Evolutionary conservation across 1,140 invertebrate species (phyloP), one percentile per base, ranked within the genome.

Genomic region (Listronotus oregonensis): DNA sequence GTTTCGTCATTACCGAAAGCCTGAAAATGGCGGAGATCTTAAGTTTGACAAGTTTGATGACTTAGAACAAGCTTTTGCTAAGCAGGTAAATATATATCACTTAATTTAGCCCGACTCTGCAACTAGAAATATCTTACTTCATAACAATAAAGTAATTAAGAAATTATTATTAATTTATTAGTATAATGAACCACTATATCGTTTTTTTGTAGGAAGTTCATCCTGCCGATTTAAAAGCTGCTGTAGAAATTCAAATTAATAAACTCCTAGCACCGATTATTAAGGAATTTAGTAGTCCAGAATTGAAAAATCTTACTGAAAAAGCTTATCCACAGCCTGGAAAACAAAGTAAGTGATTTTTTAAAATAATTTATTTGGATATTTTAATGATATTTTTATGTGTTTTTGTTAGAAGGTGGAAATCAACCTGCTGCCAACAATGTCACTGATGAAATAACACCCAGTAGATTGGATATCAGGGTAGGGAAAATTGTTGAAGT

Each of bases 401-500:
- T 27, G 5, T 27, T 27, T 11, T 60, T 62, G 62, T 61, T 64
- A 70, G 63, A 69, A 52, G 71, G 52, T 49, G 43, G 32, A 61
- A 65, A 68, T 63, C 49, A 67, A 42, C 71, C 74, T 63, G 75
- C 76, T 50, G 77, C 67, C 32, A 74, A 43, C 15, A 59, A 58
- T 59, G 46, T 17, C 11, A 27, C 68, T n/a, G 89, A 90, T 73
- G 88, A 89, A 74, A 79, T 91, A 69, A 80, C 81, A 18, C 91
- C 91, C 52, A 82, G 85, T 51, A 85, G 89, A 61, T 79, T 99
- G 47, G 95, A 98, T 79, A 92, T 99, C 31, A 84, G 94, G 73
- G 87, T 99, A 37, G 97, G 97, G n/a, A 89, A 90, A 76, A 95
- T 99, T 69, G 82, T 97, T 0, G 87, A 93, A 72, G 92, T 95